These are phyloP conservation scores for Pseudomyrmex cubaensis DNA, from an alignment of 1,140 invertebrate genomes.

Conservation along the genomic window DNA sequence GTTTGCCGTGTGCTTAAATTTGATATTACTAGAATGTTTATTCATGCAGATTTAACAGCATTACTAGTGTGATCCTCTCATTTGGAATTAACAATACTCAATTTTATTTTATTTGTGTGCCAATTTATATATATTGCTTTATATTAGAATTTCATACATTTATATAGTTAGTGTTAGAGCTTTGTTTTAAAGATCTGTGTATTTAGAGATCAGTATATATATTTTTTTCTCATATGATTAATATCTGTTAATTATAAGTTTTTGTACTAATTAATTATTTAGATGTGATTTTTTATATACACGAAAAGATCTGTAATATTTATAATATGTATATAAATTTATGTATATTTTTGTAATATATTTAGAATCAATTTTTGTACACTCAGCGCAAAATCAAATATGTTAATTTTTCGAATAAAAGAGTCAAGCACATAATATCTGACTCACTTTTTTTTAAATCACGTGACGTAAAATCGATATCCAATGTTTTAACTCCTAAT, in stretches of 20 bases:
- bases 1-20: slow-evolving; percentile 79
- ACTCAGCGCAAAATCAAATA: background rate
- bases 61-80: background rate
- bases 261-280: slow-evolving; percentile 47
- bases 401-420: slow-evolving; percentile 60
- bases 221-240: background rate
- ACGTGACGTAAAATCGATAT: background rate
- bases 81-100: slow-evolving; percentile 32
- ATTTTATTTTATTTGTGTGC: slow-evolving; percentile 28
- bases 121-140: slow-evolving; percentile 5
- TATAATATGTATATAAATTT: slow-evolving; percentile 6
- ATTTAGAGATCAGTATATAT: background rate
- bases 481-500: slow-evolving; percentile 6
- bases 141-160: slow-evolving; percentile 20
- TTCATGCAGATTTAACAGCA: slow-evolving; percentile 25
- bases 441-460: slow-evolving; percentile 15
- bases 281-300: background rate
- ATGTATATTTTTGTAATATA: background rate
- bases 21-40: slow-evolving; percentile 10
- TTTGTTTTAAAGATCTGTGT: background rate
- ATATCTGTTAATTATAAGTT: slow-evolving; percentile 32
- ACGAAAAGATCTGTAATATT: slow-evolving; percentile 14
- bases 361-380: slow-evolving; percentile 37
- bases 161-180: slow-evolving; percentile 3
- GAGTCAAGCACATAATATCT: slow-evolving; percentile 16